These are phyloP conservation scores for Phalanger gymnotis DNA, from an alignment of 2,797 vertebrate species.

Conservation along the genomic window DNA sequence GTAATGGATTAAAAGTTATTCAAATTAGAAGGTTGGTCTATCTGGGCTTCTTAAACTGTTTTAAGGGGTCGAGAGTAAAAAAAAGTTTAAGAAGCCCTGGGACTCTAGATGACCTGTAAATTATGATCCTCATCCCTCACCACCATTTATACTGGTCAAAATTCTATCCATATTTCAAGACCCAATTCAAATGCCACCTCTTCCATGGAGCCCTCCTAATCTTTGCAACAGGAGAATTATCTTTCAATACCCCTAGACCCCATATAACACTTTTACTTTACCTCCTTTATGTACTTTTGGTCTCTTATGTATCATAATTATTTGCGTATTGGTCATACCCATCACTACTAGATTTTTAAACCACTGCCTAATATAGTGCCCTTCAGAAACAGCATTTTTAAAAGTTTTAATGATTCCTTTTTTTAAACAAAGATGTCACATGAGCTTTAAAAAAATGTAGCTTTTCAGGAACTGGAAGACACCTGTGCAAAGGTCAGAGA, in stretches of 20 bases:
- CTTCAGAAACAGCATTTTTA: not conserved
- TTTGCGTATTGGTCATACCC: not conserved
- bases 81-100: too few species aligned
- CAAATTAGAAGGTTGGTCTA: constrained; percentile 56
- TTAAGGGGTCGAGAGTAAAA: too few species aligned
- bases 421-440: not conserved
- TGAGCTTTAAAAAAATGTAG: not conserved
- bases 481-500: not conserved
- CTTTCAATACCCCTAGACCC: not conserved
- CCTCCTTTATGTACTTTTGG: not conserved
- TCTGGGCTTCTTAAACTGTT: too few species aligned
- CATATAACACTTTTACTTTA: not conserved
- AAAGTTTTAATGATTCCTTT: not conserved
- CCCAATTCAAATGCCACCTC: not conserved
- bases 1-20: not conserved
- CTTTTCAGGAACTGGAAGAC: not conserved
- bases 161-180: not conserved
- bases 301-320: not conserved
- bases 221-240: not conserved
- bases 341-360: not conserved
- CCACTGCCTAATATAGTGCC: not conserved
- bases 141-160: not conserved
- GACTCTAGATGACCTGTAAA: not conserved
- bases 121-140: not conserved
- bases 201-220: not conserved